Conservation (phyloP, 2,113 vertebrate genomes). For the Pelmatolapia mariae region DNA sequence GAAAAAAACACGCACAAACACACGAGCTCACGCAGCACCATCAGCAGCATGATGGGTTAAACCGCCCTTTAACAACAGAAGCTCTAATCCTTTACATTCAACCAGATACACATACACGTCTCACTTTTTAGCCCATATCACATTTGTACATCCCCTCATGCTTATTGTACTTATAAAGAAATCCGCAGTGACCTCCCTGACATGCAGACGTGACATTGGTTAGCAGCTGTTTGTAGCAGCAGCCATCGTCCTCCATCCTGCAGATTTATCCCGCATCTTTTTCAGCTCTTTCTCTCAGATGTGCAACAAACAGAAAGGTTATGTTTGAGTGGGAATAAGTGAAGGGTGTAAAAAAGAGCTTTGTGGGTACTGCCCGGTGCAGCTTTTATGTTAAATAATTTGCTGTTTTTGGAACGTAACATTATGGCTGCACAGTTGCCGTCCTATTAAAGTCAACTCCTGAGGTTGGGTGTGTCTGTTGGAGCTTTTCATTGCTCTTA, state of each 20-base stretch:
- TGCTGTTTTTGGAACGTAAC: not conserved
- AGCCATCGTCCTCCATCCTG: not conserved
- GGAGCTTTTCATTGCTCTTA: not conserved
- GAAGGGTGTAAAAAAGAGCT: not conserved
- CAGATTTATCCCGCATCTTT: not conserved
- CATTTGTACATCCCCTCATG: not conserved
- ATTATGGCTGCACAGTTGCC: not conserved
- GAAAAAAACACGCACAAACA: slow-evolving; percentile 1
- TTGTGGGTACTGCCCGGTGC: not conserved
- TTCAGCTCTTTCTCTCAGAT: not conserved
- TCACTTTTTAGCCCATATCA: slow-evolving; percentile 19
- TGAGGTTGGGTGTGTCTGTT: not conserved
- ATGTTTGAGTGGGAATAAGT: not conserved
- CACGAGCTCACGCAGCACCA: not conserved
- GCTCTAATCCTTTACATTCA: slow-evolving; percentile 51
- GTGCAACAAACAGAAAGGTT: not conserved
- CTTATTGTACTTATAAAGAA: slow-evolving; percentile 13
- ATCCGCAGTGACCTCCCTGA: slow-evolving; percentile 23
- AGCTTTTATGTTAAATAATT: slow-evolving; percentile 6
- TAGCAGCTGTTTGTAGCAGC: slow-evolving; percentile 25
- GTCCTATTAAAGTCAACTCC: not conserved
- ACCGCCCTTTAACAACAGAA: slow-evolving; percentile 23
- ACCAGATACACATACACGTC: slow-evolving; percentile 20
- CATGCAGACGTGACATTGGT: not conserved
- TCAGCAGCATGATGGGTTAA: slow-evolving; percentile 21